Evolutionary conservation across 30 jellyfish, hydroid and myxozoan genomes (phyloP).

Genomic region (Cassiopea andromeda): DNA sequence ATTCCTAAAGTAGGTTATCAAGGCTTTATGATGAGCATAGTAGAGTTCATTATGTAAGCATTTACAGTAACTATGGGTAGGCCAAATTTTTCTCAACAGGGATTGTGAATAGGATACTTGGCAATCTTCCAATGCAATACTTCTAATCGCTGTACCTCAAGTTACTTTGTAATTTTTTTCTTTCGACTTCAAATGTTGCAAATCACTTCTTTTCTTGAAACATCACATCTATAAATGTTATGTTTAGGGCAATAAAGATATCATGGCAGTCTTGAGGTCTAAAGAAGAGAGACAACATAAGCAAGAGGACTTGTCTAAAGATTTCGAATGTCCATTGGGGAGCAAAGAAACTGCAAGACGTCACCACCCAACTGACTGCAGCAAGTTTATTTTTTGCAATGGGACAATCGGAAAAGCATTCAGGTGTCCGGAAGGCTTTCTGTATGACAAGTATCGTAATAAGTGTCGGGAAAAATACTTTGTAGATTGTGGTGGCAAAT

Average conservation of each 20-base stretch:
- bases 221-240: background rate
- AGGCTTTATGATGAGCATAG: no score
- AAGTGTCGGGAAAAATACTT: constrained; percentile 8
- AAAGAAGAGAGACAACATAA: background rate
- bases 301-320: background rate
- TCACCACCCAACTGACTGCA: constrained; percentile 35
- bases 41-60: no score
- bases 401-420: constrained; percentile 6
- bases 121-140: no score
- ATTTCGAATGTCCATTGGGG: background rate
- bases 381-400: constrained; percentile 35
- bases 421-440: constrained; percentile 55
- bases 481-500: constrained; percentile 15
- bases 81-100: no score
- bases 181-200: no score
- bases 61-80: no score
- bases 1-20: no score
- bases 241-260: background rate
- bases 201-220: background rate
- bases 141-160: no score
- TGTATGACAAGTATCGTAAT: constrained; percentile 15
- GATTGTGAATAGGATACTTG: no score
- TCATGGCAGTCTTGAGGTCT: background rate
- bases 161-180: no score
- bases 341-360: background rate